Conservation (phyloP, 2,888 invertebrate species). For the Sacculina carcini region DNA sequence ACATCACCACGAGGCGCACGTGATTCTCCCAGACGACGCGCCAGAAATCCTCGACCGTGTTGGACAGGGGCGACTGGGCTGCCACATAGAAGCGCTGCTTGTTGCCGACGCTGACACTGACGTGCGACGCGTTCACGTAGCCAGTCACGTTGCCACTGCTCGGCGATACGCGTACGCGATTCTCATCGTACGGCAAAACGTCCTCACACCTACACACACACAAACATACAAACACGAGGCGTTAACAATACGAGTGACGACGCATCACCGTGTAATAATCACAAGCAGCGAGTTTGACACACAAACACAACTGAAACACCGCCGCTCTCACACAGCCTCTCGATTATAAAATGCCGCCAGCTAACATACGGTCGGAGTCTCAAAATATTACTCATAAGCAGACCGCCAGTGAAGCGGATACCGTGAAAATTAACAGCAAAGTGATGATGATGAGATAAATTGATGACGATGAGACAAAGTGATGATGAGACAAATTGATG, state of each 20-base stretch:
- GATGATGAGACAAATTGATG: no score
- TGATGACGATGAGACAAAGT: no score
- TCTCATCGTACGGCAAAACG: conserved; percentile 71
- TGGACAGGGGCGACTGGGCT: conserved; percentile 36
- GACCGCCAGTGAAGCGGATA: no score
- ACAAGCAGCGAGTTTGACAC: background rate
- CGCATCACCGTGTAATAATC: background rate
- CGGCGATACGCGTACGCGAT: conserved; percentile 54
- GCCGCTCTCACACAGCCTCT: no score
- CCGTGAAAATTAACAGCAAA: no score
- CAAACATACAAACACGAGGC: background rate
- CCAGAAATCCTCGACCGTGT: conserved; percentile 45
- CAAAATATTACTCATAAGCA: no score
- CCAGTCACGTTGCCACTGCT: conserved; percentile 56
- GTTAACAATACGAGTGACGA: background rate
- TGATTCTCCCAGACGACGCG: conserved; percentile 73
- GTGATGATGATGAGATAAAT: no score
- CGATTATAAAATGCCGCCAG: no score
- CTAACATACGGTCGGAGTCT: no score
- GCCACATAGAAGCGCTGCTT: conserved; percentile 63
- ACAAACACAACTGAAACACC: no score
- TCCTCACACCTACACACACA: conserved; percentile 30
- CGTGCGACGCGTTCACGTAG: conserved; percentile 75
- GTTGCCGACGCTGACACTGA: conserved; percentile 47
- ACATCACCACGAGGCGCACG: conserved; percentile 48